Base-by-base conservation (phyloP, 2,113 vertebrate genomes). In the Trichomycterus rosablanca region DNA sequence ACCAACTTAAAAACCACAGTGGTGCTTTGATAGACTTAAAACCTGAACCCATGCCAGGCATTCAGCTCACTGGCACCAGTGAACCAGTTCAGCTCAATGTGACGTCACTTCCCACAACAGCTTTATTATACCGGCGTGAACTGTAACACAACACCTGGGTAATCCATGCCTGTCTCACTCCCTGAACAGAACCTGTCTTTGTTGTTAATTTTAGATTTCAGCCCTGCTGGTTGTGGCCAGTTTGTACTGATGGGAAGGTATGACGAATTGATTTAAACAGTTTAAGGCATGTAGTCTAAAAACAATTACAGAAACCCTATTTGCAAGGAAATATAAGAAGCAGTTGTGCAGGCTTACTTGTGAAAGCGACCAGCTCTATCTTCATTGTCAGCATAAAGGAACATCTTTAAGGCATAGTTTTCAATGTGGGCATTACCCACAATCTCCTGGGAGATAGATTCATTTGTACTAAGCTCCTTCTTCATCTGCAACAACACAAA, bases 361-460 rank as follows among this genome's bases (percentile, higher is more conserved):
- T 98, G 93, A 84, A 98, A 98, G 14, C 79, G 84, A 3, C 87
- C 95, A 6, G 87, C 83, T 68, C 95, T 83, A 75, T 99, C 96
- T 85, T 99, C 96, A 53, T 92, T 97, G 79, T 99, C 96, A 23
- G 96, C 94, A 53, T 97, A 98, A 2, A 97, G 84, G 86, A 99
- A 99, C 89, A 99, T 89, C 83, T 98, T 99, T 77, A 97, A 81
- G 75, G 95, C 96, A 56, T 97, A 98, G 85, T 95, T 97, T 74
- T 99, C 95, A 15, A 98, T 88, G 78, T 99, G 94, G 74, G 94
- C 95, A 71, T 89, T 93, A 5, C 96, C 96, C 34, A 98, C 96
- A 50, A 97, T 88, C 86, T 98, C 96, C 81, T 98, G 92, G 66
- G 78, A 89, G 83, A 99, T 84, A 78, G 95, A 95, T 73, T 99